Base-by-base conservation (phyloP, 1,140 invertebrate species). In the Drosophila navojoa region DNA sequence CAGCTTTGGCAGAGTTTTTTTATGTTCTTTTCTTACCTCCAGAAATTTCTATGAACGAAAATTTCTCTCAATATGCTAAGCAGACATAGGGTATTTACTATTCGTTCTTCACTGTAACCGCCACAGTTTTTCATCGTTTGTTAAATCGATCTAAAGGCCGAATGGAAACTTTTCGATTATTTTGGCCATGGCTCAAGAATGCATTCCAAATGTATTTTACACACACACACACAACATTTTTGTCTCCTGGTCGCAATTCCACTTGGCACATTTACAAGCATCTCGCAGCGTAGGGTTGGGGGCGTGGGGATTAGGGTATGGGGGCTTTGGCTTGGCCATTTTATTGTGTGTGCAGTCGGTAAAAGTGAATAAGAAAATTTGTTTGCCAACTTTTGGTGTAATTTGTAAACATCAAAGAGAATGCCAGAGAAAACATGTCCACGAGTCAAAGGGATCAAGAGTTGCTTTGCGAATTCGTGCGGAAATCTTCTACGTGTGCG, bases 361-460 rank as follows among this genome's bases (percentile, higher is more conserved):
- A 76, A 86, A 89, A 87, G 84, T 87, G 84, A 87, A 89, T 90
- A 89, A 89, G 84, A 89, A 89, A 89, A 89, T 89, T 89, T 89
- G 84, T 89, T 89, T 89, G 85, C 74, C 85, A 89, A 89, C 73
- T 87, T 89, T 87, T 78, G 85, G 81, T 89, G 85, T 89, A 89
- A 89, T 89, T 89, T 89, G 84, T 89, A 89, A 89, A 89, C 84
- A 89, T 89, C 84, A 89, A 89, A 89, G 85, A 89, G 85, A 90
- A 89, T 81, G 78, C 73, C 71, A 79, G 80, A 73, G 77, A 84
- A 89, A 90, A 84, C 84, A 89, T 89, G 84, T 89, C 84, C 77
- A 78, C 80, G 85, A 89, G 84, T 89, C 84, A 89, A 89, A 89
- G 85, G 84, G 84, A 89, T 89, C 84, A 89, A 89, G 84, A 89